phyloP scores from a whole-genome alignment of 2,888 invertebrate genomes.

The Orthosia gracilis region DNA sequence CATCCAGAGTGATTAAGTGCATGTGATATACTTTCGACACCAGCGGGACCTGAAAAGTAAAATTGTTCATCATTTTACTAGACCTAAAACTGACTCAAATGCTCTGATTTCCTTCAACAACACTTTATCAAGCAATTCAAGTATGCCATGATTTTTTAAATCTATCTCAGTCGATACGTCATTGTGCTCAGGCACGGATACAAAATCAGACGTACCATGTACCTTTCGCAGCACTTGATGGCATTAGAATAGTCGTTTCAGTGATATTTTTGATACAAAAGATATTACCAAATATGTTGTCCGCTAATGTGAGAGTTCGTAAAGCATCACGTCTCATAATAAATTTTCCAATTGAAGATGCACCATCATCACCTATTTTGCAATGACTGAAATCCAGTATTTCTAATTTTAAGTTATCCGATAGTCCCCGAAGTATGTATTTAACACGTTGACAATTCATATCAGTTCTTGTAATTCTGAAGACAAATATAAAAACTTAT shows the following conservation, averaged over 20 bases:
- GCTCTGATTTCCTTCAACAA: background rate
- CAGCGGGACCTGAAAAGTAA: conserved; percentile 78
- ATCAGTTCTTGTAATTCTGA: conserved; percentile 86
- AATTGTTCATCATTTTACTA: background rate
- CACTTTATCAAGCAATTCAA: background rate
- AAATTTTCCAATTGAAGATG: conserved; percentile 91
- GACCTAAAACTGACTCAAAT: background rate
- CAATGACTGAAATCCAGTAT: conserved; percentile 93
- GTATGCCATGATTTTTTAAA: background rate
- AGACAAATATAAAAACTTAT: conserved; percentile 42
- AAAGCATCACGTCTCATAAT: conserved; percentile 87
- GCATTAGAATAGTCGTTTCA: background rate
- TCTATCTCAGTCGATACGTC: background rate
- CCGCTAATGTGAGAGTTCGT: conserved; percentile 86
- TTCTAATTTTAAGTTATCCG: conserved; percentile 83
- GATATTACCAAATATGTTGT: conserved; percentile 89
- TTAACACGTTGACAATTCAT: conserved; percentile 87
- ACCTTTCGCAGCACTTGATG: background rate
- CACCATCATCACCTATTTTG: conserved; percentile 91
- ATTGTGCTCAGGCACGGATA: background rate
- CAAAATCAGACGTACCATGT: background rate
- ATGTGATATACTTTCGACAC: conserved; percentile 84
- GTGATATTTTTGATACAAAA: background rate
- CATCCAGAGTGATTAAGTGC: conserved; percentile 85
- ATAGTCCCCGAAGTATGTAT: conserved; percentile 85